These are phyloP conservation scores for Hypsibius dujardini DNA, from an alignment of 1,140 invertebrate genomes.

Conservation along the genomic window DNA sequence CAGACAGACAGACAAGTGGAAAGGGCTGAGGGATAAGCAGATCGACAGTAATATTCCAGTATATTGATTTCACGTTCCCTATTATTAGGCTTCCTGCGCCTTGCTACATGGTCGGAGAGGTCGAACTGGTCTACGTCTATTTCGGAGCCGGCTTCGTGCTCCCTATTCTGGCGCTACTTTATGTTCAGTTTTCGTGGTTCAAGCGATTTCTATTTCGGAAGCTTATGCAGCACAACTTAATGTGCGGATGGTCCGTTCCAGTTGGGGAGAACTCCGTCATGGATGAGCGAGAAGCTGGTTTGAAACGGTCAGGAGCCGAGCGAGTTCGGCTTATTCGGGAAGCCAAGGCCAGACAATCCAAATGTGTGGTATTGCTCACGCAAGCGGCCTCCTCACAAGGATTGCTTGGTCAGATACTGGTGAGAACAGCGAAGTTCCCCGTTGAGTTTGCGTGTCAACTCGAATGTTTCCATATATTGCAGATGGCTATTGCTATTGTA, in stretches of 20 bases:
- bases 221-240: not conserved
- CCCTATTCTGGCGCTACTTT: not conserved
- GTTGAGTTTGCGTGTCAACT: no score
- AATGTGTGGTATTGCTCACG: not conserved
- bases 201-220: not conserved
- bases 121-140: constrained; percentile 7
- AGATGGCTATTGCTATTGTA: not conserved
- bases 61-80: not conserved
- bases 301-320: not conserved
- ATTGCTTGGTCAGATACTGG: not conserved
- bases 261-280: no score
- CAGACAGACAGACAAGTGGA: no score
- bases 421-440: not conserved
- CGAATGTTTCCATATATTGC: not conserved
- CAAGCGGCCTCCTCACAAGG: constrained; percentile 12
- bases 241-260: not conserved
- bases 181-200: not conserved
- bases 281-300: not conserved
- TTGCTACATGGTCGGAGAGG: not conserved
- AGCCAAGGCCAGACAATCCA: not conserved
- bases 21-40: no score
- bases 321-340: not conserved
- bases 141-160: not conserved
- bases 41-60: no score
- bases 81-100: constrained; percentile 7